Conservation (phyloP, 2,113 vertebrate species). For the Balaenoptera acutorostrata region DNA sequence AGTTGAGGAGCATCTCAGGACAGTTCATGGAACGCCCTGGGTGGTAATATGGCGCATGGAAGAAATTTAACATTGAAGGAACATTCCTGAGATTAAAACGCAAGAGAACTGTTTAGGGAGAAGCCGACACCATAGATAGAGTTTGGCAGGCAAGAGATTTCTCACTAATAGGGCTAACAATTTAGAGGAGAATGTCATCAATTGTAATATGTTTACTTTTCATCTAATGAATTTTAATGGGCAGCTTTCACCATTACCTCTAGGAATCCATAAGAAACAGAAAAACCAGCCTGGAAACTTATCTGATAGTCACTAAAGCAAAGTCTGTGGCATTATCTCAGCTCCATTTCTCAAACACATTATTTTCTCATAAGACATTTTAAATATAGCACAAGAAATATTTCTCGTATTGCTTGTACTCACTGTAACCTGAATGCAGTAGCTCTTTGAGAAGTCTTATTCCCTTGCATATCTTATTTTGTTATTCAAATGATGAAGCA, state of each 20-base stretch:
- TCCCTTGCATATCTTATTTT: conserved; percentile 80
- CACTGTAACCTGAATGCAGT: conserved; percentile 65
- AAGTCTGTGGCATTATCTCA: conserved; percentile 77
- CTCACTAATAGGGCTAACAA: conserved; percentile 62
- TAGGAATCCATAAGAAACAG: conserved; percentile 76
- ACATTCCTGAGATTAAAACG: conserved; percentile 45
- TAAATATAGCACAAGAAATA: conserved; percentile 78
- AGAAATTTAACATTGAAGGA: conserved; percentile 40
- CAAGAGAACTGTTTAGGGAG: conserved; percentile 43
- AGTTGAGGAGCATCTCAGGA: conserved; percentile 3
- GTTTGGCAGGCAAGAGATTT: conserved; percentile 64
- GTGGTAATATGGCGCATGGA: background rate
- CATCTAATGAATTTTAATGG: conserved; percentile 82
- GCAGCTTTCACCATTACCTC: conserved; percentile 63
- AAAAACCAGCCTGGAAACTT: conserved; percentile 79
- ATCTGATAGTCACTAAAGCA: conserved; percentile 66
- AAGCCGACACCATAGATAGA: conserved; percentile 45
- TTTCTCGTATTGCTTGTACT: conserved; percentile 73
- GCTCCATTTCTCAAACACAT: conserved; percentile 75
- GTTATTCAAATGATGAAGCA: conserved; percentile 75
- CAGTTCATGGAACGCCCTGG: background rate
- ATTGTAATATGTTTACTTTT: conserved; percentile 76
- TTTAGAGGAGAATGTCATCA: conserved; percentile 61
- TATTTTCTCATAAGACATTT: conserved; percentile 81
- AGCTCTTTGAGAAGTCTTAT: conserved; percentile 72